Percentiles rank a stretch among this genome's conserved stretches.
These are phyloP conservation scores for Adelosebastes latens DNA, from an alignment of 2,797 vertebrate species.

Conservation along the genomic window DNA sequence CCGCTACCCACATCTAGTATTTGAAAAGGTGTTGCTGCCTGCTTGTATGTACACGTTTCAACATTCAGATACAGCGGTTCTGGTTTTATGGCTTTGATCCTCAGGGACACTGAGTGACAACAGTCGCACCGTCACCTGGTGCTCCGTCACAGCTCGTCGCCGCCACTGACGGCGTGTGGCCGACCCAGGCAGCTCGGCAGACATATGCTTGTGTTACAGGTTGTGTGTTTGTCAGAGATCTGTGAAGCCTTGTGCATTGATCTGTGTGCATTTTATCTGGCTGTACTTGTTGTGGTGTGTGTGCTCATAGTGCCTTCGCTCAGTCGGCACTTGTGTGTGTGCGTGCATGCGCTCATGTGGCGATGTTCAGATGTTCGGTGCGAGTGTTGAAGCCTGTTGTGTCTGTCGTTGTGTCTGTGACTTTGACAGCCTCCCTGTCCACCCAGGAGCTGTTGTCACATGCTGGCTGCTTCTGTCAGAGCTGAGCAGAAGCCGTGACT, in stretches of 20 bases:
- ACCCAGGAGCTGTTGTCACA: conserved; percentile 67
- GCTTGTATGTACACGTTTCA: conserved; percentile 10
- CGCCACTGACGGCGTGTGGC: conserved; percentile 44
- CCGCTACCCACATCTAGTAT: not conserved
- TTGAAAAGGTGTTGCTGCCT: not conserved
- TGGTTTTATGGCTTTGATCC: conserved; percentile 42
- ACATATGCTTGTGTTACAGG: conserved; percentile 27
- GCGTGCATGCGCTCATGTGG: conserved; percentile 11
- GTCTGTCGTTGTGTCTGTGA: conserved; percentile 41
- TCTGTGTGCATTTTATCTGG: conserved; percentile 8
- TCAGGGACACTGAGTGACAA: conserved; percentile 62
- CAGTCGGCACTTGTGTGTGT: not conserved
- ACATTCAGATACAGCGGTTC: conserved; percentile 21
- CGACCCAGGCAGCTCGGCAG: conserved; percentile 24
- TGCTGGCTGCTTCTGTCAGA: conserved; percentile 70
- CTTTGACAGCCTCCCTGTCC: conserved; percentile 60
- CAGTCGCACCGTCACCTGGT: conserved; percentile 48
- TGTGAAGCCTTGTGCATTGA: conserved; percentile 5
- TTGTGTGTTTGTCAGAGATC: conserved; percentile 18
- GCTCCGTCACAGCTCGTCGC: conserved; percentile 51
- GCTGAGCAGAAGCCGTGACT: conserved; percentile 53
- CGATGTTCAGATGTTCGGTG: conserved; percentile 33
- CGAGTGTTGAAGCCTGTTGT: conserved; percentile 25
- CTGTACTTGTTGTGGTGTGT: not conserved
- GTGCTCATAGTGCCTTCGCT: not conserved